These are phyloP conservation scores for Dasyornis broadbenti DNA, from an alignment of 2,113 vertebrate genomes.

Conservation along the genomic window DNA sequence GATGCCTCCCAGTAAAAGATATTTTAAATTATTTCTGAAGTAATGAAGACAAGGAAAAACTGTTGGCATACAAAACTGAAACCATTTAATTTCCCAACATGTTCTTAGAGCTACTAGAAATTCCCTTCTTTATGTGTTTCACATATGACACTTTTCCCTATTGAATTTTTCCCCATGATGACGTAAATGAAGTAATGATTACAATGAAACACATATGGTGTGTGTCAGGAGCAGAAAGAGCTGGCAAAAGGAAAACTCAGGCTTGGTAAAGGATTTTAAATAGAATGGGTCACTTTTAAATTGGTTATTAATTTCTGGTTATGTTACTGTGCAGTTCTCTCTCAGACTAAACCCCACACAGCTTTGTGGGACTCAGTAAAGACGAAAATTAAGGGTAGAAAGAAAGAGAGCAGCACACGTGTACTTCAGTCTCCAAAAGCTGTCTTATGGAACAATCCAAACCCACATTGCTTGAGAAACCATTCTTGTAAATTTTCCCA, in stretches of 20 bases:
- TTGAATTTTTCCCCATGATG: not conserved
- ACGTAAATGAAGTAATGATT: not conserved
- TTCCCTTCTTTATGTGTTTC: not conserved
- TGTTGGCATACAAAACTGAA: not conserved
- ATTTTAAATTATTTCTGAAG: not conserved
- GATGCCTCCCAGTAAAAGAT: not conserved
- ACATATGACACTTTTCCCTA: not conserved
- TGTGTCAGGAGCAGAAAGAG: not conserved
- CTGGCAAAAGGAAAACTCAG: not conserved
- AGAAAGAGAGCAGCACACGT: not conserved
- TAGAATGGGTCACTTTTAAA: not conserved
- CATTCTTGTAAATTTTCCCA: rapidly evolving
- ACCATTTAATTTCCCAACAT: not conserved
- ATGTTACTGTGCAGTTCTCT: not conserved
- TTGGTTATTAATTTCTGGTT: not conserved
- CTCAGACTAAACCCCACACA: not conserved
- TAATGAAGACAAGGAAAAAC: not conserved
- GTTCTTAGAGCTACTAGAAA: not conserved
- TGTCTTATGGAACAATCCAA: not conserved
- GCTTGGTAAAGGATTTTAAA: not conserved
- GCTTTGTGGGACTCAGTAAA: not conserved
- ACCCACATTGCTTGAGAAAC: not conserved
- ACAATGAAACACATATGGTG: not conserved
- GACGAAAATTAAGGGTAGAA: not conserved
- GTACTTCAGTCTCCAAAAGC: not conserved